These are phyloP conservation scores for Syrrhaptes paradoxus DNA, from an alignment of 2,113 vertebrate species.

Conservation along the genomic window DNA sequence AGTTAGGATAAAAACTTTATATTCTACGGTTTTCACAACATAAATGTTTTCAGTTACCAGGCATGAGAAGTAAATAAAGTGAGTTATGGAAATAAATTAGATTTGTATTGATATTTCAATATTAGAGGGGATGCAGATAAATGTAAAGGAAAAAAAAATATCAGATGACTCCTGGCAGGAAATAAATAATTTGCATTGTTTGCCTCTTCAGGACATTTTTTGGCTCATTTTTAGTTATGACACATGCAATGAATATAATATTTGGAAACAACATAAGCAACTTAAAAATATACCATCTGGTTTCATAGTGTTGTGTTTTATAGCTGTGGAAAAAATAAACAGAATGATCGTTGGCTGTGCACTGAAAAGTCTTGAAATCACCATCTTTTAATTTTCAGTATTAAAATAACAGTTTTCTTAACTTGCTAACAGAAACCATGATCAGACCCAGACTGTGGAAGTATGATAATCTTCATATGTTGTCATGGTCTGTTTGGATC, in stretches of 20 bases:
- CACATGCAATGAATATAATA: not conserved
- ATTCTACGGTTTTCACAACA: not conserved
- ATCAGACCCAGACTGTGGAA: not conserved
- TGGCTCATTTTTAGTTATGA: not conserved
- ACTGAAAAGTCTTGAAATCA: not conserved
- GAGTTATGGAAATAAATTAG: not conserved
- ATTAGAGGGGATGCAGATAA: not conserved
- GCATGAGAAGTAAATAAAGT: not conserved
- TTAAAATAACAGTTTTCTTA: not conserved
- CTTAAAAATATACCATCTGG: not conserved
- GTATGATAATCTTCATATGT: not conserved
- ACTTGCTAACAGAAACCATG: not conserved
- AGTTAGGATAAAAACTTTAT: not conserved
- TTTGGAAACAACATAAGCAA: not conserved
- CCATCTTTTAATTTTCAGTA: not conserved
- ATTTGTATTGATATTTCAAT: not conserved
- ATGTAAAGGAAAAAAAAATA: not conserved
- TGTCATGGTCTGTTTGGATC: not conserved
- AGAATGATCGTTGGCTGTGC: not conserved
- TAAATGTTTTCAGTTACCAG: not conserved
- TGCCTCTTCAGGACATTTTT: not conserved
- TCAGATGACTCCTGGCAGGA: not conserved
- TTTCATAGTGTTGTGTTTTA: not conserved
- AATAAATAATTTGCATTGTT: not conserved
- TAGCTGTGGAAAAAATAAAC: conserved; percentile 7